These are phyloP conservation scores for Micrasema longulum DNA, from an alignment of 1,140 invertebrate species.

Conservation along the genomic window DNA sequence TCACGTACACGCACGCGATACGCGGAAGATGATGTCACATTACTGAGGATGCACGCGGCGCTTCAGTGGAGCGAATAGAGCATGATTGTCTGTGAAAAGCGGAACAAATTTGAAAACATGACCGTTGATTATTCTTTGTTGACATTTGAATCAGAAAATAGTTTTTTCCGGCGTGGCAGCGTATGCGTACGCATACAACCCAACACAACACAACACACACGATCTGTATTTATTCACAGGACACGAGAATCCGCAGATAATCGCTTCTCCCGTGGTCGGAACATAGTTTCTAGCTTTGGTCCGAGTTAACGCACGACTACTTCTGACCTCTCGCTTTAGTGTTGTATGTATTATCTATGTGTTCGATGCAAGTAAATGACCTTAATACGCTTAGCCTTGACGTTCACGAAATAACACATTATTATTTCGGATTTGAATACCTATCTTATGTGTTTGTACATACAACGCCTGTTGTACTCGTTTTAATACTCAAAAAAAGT, in stretches of 20 bases:
- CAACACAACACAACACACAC: too few species aligned
- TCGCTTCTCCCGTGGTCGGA: slow-evolving; percentile 5
- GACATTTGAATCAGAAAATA: slow-evolving; percentile 20
- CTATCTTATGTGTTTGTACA: slow-evolving; percentile 6
- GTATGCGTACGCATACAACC: not conserved
- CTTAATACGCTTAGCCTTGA: slow-evolving; percentile 27
- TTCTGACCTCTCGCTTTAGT: slow-evolving; percentile 19
- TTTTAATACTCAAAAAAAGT: too few species aligned
- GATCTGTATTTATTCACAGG: not conserved
- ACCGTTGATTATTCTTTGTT: slow-evolving; percentile 33
- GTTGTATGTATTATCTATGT: slow-evolving; percentile 10
- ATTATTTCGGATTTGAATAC: slow-evolving; percentile 24
- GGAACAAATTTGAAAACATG: slow-evolving; percentile 46
- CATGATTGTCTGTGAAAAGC: slow-evolving; percentile 34
- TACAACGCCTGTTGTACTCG: too few species aligned
- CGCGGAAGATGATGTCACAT: slow-evolving; percentile 13
- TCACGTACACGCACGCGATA: not conserved
- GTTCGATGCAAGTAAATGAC: slow-evolving; percentile 28
- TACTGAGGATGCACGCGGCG: not conserved
- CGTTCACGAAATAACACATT: slow-evolving; percentile 23
- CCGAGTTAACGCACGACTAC: slow-evolving; percentile 35
- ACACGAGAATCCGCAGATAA: slow-evolving; percentile 10
- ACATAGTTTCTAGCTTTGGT: slow-evolving; percentile 16
- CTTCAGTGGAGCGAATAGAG: slow-evolving; percentile 8
- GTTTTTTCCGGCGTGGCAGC: slow-evolving; percentile 29